These are phyloP conservation scores for Lutraria rhynchaena DNA, from an alignment of 1,140 invertebrate species.

Conservation along the genomic window DNA sequence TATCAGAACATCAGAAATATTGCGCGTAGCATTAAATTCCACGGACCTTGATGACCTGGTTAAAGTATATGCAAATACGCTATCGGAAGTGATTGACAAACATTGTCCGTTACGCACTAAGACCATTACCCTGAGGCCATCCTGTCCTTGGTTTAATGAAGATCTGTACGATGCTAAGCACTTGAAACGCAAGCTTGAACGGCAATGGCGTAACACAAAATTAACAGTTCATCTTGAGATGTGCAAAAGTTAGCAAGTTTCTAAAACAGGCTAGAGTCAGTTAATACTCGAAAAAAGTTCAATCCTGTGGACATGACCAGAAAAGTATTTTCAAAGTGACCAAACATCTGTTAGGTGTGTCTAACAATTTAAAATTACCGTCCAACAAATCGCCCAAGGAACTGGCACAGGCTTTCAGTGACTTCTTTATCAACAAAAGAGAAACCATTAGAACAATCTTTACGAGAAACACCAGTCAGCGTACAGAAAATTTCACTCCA, in stretches of 20 bases:
- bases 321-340: conserved; percentile 41
- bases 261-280: conserved; percentile 10
- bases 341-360: conserved; percentile 33
- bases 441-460: too few species aligned
- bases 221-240: conserved; percentile 42
- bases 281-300: conserved; percentile 42
- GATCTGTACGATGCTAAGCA: conserved; percentile 37
- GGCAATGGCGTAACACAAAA: conserved; percentile 32
- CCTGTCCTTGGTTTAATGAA: conserved; percentile 51
- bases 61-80: too few species aligned
- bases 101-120: conserved; percentile 36
- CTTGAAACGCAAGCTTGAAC: conserved; percentile 34
- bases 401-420: conserved; percentile 26
- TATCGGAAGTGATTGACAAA: conserved; percentile 27
- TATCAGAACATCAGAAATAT: conserved; percentile 2
- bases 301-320: conserved; percentile 32
- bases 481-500: too few species aligned
- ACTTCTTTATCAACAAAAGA: too few species aligned
- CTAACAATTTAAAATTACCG: conserved; percentile 33
- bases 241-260: conserved; percentile 14
- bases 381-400: conserved; percentile 9
- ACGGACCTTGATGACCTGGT: background rate
- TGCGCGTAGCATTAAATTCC: background rate
- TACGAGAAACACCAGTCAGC: too few species aligned
- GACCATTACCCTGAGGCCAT: conserved; percentile 37